phyloP scores from a whole-genome alignment of 2,797 vertebrate species.

The Adelosebastes latens region DNA sequence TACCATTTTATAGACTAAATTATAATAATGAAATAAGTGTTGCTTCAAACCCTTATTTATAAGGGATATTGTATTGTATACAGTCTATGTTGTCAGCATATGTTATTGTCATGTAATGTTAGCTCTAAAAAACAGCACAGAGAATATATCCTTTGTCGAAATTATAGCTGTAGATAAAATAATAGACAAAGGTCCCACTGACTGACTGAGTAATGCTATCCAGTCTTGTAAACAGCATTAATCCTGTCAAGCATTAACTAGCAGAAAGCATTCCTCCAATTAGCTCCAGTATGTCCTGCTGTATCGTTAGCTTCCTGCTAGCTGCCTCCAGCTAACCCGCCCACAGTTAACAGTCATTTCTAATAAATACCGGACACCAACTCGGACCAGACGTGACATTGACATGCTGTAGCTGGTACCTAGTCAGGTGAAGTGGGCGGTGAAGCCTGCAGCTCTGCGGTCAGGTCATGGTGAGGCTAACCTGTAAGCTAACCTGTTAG shows the following conservation, averaged over 20 bases:
- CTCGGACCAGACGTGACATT: background rate
- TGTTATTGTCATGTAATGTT: background rate
- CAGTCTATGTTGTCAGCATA: background rate
- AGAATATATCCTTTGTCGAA: background rate
- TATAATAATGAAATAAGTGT: no score
- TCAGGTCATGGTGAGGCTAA: slow-evolving; percentile 59
- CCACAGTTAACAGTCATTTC: no score
- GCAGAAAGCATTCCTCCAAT: background rate
- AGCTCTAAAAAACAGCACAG: no score
- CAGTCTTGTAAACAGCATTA: accelerated
- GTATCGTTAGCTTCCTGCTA: slow-evolving; percentile 14
- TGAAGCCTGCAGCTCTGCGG: background rate
- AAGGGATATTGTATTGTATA: no score
- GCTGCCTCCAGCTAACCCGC: slow-evolving; percentile 15
- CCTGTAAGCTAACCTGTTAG: background rate
- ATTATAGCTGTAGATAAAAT: background rate
- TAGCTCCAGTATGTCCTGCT: background rate
- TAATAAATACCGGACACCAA: background rate
- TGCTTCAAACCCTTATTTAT: no score
- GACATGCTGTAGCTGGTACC: slow-evolving; percentile 65
- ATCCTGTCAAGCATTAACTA: background rate
- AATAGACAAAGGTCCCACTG: background rate
- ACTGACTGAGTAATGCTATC: background rate
- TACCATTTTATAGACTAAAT: no score
- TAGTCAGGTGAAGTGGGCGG: slow-evolving; percentile 54